Conservation (phyloP, 1,140 invertebrate genomes). For the Bicyclus anynana region DNA sequence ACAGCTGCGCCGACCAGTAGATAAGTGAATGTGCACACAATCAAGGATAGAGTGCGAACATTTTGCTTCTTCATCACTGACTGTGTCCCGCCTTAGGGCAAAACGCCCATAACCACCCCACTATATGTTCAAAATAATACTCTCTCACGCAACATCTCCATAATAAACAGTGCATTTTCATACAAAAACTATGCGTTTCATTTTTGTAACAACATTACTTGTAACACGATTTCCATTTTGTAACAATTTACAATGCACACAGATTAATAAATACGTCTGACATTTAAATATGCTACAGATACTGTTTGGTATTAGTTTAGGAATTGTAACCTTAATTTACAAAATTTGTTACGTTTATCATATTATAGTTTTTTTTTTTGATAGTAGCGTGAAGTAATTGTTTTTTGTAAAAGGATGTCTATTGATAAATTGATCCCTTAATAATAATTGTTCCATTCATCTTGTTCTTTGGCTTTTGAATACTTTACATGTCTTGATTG, state of each 20-base stretch:
- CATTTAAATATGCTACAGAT: not conserved
- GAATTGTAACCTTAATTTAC: not conserved
- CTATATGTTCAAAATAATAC: slow-evolving; percentile 45
- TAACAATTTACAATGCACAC: no score
- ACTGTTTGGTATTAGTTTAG: not conserved
- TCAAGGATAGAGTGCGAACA: slow-evolving; percentile 98
- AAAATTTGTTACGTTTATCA: not conserved
- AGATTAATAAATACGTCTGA: no score
- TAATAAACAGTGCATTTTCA: slow-evolving; percentile 26
- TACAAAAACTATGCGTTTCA: not conserved
- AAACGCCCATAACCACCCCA: slow-evolving; percentile 45
- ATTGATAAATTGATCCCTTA: slow-evolving; percentile 62
- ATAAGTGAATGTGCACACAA: slow-evolving; percentile 99
- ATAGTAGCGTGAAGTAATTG: not conserved
- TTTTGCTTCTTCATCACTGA: slow-evolving; percentile 96
- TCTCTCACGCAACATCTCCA: slow-evolving; percentile 23
- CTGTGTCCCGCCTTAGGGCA: slow-evolving; percentile 62
- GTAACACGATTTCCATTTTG: no score
- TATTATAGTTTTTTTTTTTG: not conserved
- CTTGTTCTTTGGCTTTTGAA: slow-evolving; percentile 11
- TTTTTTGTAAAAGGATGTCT: slow-evolving; percentile 17
- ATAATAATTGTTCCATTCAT: slow-evolving; percentile 42
- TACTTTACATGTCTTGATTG: slow-evolving; percentile 25
- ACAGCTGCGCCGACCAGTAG: slow-evolving; percentile 98
- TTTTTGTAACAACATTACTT: not conserved